A percentile compares a stretch with the other conserved stretches of the same genome.
Conservation (phyloP, 2,797 vertebrate genomes). For the Cossypha caffra region DNA sequence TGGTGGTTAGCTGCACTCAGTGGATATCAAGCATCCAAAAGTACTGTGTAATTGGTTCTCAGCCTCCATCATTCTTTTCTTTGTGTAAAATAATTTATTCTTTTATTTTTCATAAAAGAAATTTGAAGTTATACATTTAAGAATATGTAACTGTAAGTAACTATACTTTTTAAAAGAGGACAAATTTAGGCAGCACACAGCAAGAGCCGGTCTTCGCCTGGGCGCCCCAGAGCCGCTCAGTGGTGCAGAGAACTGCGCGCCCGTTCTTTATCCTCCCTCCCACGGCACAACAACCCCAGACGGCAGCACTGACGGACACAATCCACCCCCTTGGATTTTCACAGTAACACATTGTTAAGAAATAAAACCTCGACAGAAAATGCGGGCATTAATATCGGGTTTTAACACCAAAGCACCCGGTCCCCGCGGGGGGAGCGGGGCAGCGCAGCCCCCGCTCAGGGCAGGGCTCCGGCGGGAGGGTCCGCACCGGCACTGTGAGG, state of each 20-base stretch:
- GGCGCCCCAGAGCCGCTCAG: rapidly evolving
- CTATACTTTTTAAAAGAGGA: not conserved
- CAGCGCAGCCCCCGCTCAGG: not conserved
- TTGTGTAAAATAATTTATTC: too few relatives aligned
- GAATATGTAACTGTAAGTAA: rapidly evolving
- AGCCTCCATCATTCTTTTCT: not conserved
- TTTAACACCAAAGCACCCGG: rapidly evolving
- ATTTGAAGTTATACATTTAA: not conserved
- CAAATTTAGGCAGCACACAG: not conserved
- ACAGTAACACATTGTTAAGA: rapidly evolving
- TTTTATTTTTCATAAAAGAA: not conserved
- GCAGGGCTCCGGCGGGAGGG: not conserved
- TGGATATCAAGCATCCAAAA: not conserved
- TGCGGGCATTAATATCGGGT: rapidly evolving
- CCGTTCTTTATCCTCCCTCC: not conserved
- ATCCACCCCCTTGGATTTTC: not conserved
- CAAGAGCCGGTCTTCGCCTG: too few relatives aligned
- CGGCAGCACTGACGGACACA: rapidly evolving
- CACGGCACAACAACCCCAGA: rapidly evolving
- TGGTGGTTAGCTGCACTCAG: not conserved
- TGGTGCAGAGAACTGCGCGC: rapidly evolving
- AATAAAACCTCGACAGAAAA: rapidly evolving
- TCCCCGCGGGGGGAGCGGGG: rapidly evolving
- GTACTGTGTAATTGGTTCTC: rapidly evolving
- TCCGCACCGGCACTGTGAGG: not conserved